Percentiles rank a stretch among this genome's conserved stretches.
Conservation (phyloP, 2,888 invertebrate genomes). For the Andricus curvator region DNA sequence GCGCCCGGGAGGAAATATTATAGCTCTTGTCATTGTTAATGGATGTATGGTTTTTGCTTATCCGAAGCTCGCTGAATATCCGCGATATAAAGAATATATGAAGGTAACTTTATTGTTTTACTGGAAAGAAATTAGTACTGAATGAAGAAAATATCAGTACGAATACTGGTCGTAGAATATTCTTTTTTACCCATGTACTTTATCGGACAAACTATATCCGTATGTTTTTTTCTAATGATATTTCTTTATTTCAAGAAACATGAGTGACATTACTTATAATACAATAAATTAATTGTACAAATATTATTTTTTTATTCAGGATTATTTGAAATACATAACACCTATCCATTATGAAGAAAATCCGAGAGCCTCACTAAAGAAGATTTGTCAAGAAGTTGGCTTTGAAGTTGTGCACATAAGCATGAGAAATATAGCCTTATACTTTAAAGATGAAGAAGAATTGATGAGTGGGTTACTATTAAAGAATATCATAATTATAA, state of each 20-base stretch:
- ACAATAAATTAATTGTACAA: background rate
- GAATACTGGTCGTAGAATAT: no score
- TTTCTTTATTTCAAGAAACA: background rate
- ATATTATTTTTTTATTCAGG: background rate
- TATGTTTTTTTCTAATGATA: background rate
- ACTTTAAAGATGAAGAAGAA: conserved; percentile 52
- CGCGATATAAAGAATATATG: conserved; percentile 84
- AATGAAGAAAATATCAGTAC: no score
- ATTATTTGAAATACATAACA: background rate
- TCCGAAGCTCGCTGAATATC: conserved; percentile 80
- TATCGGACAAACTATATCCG: no score
- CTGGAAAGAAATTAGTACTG: no score
- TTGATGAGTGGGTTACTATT: background rate
- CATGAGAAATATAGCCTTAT: conserved; percentile 80
- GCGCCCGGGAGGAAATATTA: conserved; percentile 83
- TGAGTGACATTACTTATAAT: no score
- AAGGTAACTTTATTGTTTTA: conserved; percentile 69
- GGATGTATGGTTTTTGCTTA: conserved; percentile 78
- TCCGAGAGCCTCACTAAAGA: conserved; percentile 80
- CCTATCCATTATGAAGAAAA: conserved; percentile 63
- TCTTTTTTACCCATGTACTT: no score
- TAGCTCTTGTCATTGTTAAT: conserved; percentile 78
- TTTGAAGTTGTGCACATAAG: conserved; percentile 82
- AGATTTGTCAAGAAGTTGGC: conserved; percentile 81
- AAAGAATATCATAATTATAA: background rate